Conservation (phyloP, 2,113 vertebrate species). For the Prietella phreatophila region DNA sequence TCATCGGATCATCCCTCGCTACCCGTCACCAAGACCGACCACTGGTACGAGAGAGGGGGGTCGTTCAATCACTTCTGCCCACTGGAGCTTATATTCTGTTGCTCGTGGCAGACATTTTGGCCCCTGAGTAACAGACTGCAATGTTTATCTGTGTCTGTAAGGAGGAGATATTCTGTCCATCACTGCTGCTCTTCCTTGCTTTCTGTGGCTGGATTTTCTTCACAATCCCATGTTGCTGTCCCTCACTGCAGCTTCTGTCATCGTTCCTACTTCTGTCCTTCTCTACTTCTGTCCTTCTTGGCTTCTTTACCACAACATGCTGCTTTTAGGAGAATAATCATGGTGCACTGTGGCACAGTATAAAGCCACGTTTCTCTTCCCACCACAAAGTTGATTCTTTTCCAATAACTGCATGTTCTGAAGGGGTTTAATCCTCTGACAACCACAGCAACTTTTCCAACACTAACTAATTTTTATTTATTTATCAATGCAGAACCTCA, state of each 20-base stretch:
- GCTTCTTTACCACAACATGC: not conserved
- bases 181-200: constrained; percentile 4
- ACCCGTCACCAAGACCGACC: not conserved
- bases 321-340: not conserved
- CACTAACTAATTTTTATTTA: not conserved
- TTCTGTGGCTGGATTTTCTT: constrained; percentile 10
- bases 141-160: constrained; percentile 35
- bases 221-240: constrained; percentile 6
- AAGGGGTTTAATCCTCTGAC: not conserved
- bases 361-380: not conserved
- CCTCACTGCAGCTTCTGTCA: not conserved
- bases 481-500: not conserved
- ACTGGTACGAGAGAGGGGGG: not conserved
- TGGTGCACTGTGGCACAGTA: not conserved
- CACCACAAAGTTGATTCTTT: not conserved
- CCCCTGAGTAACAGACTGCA: constrained; percentile 26
- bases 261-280: not conserved
- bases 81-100: constrained; percentile 43
- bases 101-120: constrained; percentile 42
- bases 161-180: constrained; percentile 26
- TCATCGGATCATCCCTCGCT: constrained; percentile 34
- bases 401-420: not conserved
- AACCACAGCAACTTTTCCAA: not conserved
- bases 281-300: too few relatives aligned
- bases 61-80: constrained; percentile 7